Conservation (phyloP, 2,797 vertebrate species). For the Sebastes baramenuke region DNA sequence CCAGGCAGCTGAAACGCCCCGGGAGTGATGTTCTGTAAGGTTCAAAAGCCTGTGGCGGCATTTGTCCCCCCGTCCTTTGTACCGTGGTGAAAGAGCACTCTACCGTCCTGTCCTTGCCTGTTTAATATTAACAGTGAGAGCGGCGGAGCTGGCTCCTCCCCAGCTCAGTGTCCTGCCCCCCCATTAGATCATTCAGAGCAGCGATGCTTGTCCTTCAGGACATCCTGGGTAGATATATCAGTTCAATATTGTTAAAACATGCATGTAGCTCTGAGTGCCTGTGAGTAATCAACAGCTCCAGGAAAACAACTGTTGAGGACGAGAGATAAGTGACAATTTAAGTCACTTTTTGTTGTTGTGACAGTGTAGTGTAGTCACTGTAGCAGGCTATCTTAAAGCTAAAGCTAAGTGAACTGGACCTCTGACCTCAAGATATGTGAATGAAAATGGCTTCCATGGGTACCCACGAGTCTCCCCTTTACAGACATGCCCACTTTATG, state of each 20-base stretch:
- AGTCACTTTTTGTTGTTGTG: background rate
- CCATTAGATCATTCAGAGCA: constrained; percentile 9
- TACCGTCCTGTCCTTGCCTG: constrained; percentile 16
- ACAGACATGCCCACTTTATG: too few relatives aligned
- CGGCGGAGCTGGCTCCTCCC: constrained; percentile 9
- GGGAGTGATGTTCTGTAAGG: constrained; percentile 64
- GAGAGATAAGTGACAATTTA: background rate
- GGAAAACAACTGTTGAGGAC: background rate
- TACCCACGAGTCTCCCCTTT: too few relatives aligned
- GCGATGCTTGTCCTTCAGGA: constrained; percentile 29
- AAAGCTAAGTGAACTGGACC: too few relatives aligned
- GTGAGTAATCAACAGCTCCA: background rate
- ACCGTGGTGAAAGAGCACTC: constrained; percentile 39
- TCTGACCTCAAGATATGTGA: too few relatives aligned
- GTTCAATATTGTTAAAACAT: constrained; percentile 9
- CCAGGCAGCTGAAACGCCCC: constrained; percentile 40
- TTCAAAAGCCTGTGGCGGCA: constrained; percentile 59
- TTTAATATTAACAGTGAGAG: constrained; percentile 38
- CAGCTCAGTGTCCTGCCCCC: background rate
- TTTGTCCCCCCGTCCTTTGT: constrained; percentile 69
- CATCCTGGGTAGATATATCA: constrained; percentile 2
- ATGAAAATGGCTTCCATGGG: accelerated
- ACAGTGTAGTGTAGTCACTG: too few relatives aligned
- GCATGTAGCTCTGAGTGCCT: background rate
- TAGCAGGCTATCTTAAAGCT: too few relatives aligned